phyloP scores from a whole-genome alignment of 2,797 vertebrate species.

The Oreochromis grahami region DNA sequence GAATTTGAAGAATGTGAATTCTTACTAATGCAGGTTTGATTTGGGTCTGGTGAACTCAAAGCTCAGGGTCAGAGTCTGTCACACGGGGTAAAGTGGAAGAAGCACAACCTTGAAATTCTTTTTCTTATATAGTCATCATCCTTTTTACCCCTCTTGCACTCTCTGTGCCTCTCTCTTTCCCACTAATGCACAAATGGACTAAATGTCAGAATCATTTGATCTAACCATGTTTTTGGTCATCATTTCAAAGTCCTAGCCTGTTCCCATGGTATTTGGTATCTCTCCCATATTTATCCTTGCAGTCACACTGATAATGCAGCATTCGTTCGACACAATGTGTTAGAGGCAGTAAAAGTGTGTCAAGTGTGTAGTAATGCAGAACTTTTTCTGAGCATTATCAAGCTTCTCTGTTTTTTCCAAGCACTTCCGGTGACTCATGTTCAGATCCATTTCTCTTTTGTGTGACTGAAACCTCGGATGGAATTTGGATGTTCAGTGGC shows the following conservation, averaged over 20 bases:
- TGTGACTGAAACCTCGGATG: neutral
- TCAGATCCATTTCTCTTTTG: neutral
- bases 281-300: neutral
- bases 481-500: neutral
- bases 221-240: neutral
- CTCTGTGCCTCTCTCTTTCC: neutral
- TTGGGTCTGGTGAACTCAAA: neutral
- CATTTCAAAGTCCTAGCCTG: neutral
- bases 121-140: neutral
- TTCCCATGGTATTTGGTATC: neutral
- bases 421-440: neutral
- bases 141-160: fast-evolving
- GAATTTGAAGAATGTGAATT: too few species aligned
- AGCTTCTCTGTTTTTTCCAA: neutral
- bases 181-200: neutral
- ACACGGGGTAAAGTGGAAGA: neutral
- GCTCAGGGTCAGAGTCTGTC: neutral
- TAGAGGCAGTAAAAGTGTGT: neutral
- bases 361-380: neutral
- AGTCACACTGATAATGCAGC: neutral
- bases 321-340: neutral
- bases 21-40: neutral
- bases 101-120: neutral
- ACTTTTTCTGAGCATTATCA: neutral
- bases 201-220: neutral